Percentiles rank a stretch among this genome's conserved stretches.
Evolutionary conservation across 2,888 invertebrate species (phyloP).

Genomic region (Thysanoteuthis rhombus): DNA sequence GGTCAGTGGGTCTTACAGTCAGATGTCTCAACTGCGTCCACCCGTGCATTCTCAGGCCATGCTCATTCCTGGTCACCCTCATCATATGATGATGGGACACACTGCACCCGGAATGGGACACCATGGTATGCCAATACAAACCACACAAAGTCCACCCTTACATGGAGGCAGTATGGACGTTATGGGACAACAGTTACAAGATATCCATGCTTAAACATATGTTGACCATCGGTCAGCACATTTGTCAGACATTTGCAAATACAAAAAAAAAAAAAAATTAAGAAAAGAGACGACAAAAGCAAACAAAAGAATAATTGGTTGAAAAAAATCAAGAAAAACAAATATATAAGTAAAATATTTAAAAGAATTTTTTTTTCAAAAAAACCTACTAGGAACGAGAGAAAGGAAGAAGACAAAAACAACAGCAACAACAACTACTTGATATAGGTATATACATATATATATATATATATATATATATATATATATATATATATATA

Average conservation of each 20-base stretch:
- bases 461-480: no score
- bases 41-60: constrained; percentile 70
- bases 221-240: constrained; percentile 21
- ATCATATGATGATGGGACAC: constrained; percentile 70
- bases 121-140: constrained; percentile 64
- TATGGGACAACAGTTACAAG: constrained; percentile 66
- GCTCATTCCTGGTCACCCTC: constrained; percentile 70
- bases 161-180: constrained; percentile 62
- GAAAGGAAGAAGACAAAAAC: no score
- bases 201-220: constrained; percentile 60
- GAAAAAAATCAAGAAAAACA: not conserved
- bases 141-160: constrained; percentile 69
- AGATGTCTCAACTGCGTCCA: constrained; percentile 69
- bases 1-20: constrained; percentile 63
- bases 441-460: no score
- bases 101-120: constrained; percentile 66
- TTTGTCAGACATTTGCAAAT: no score
- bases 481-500: no score
- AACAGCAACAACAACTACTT: no score
- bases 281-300: not conserved
- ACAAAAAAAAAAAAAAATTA: no score
- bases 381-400: no score
- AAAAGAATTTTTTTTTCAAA: no score
- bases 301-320: not conserved
- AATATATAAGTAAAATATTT: no score